These are phyloP conservation scores for Cyprinus carpio DNA, from an alignment of 2,113 vertebrate genomes.

Conservation along the genomic window DNA sequence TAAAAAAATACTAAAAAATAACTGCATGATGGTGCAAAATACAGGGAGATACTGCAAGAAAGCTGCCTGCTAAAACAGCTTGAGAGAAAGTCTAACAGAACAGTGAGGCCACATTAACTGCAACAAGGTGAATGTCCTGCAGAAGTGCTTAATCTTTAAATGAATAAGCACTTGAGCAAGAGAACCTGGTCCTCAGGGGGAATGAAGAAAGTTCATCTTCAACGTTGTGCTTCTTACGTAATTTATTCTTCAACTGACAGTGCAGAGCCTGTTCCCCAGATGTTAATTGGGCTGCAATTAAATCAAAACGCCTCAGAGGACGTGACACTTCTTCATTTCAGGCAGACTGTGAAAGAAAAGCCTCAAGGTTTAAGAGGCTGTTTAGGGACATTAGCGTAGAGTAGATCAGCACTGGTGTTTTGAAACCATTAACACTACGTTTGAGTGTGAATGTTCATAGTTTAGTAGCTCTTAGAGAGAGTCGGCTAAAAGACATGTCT, in stretches of 20 bases:
- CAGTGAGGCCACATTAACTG: not conserved
- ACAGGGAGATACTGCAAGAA: not conserved
- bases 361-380: not conserved
- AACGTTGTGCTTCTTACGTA: not conserved
- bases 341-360: conserved; percentile 3
- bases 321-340: not conserved
- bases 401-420: not conserved
- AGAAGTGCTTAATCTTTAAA: not conserved
- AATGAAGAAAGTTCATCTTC: not conserved
- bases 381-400: too few relatives aligned
- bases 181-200: not conserved
- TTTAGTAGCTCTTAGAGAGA: not conserved
- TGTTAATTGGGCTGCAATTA: conserved; percentile 4
- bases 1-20: not conserved
- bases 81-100: not conserved
- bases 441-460: not conserved
- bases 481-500: too few relatives aligned
- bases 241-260: not conserved
- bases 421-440: not conserved
- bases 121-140: not conserved
- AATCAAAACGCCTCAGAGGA: conserved; percentile 3
- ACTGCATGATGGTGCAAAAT: not conserved
- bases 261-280: not conserved
- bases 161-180: not conserved
- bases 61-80: not conserved